A percentile compares a stretch with the other conserved stretches of the same genome.
These are phyloP conservation scores for Ectropis crepuscularia DNA, from an alignment of 2,888 invertebrate species.

Conservation along the genomic window DNA sequence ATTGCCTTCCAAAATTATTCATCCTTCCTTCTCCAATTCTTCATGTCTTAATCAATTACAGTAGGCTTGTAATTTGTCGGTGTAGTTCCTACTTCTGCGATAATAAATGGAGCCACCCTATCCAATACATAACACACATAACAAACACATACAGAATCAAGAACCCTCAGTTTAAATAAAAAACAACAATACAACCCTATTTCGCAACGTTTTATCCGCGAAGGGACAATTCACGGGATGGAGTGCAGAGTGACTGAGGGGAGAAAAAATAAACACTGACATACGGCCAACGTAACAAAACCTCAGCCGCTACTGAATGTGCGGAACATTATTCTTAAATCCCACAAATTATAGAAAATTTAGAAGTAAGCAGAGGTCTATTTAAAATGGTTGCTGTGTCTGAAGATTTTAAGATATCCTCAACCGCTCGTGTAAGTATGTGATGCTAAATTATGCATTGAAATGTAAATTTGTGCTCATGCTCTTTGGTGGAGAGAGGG, in stretches of 20 bases:
- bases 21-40: too few relatives aligned
- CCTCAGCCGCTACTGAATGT: neutral
- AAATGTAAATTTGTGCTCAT: slow-evolving; percentile 70
- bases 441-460: slow-evolving; percentile 80
- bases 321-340: neutral
- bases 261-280: slow-evolving; percentile 64
- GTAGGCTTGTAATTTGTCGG: too few relatives aligned
- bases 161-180: slow-evolving; percentile 48
- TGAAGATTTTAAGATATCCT: slow-evolving; percentile 36
- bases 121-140: neutral
- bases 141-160: slow-evolving; percentile 6
- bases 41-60: too few relatives aligned
- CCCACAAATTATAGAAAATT: slow-evolving; percentile 3
- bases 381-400: slow-evolving; percentile 18
- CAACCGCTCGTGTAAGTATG: slow-evolving; percentile 54
- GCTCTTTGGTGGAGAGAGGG: slow-evolving; percentile 30
- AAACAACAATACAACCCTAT: slow-evolving; percentile 56
- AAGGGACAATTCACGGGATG: slow-evolving; percentile 74
- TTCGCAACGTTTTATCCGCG: slow-evolving; percentile 54
- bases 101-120: neutral
- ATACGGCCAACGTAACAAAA: slow-evolving; percentile 5
- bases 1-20: too few relatives aligned
- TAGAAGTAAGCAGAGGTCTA: neutral
- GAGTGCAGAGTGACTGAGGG: slow-evolving; percentile 74
- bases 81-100: neutral